Conservation (phyloP, 2,113 vertebrate genomes). For the rat (Rattus norvegicus) region DNA sequence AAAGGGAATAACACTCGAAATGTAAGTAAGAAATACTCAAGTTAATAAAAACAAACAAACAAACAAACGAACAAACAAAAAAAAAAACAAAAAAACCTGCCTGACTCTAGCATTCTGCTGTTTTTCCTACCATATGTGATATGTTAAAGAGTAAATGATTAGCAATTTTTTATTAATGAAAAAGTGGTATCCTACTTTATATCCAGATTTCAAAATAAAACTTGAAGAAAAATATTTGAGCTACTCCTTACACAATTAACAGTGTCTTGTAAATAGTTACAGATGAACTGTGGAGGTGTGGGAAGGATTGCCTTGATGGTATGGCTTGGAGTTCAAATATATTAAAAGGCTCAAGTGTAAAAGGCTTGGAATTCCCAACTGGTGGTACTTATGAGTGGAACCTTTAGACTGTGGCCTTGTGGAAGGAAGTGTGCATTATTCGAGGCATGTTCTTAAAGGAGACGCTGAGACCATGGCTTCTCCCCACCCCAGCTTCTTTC, state of each 20-base stretch:
- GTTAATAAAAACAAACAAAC: too few species aligned
- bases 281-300: neutral
- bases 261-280: neutral
- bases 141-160: too few species aligned
- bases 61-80: too few species aligned
- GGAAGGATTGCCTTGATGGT: neutral
- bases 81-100: too few species aligned
- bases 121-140: too few species aligned
- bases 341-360: neutral
- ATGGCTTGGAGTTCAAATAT: neutral
- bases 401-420: neutral
- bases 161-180: too few species aligned
- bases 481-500: neutral
- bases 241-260: neutral
- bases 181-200: too few species aligned
- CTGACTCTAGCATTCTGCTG: too few species aligned
- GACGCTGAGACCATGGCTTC: neutral
- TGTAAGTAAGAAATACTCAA: too few species aligned
- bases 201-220: too few species aligned
- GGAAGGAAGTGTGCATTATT: neutral
- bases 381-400: neutral
- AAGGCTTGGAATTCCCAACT: neutral
- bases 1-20: too few species aligned
- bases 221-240: too few species aligned
- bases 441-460: neutral